Conservation (phyloP, 2,888 invertebrate genomes). For the Bombylius discolor region DNA sequence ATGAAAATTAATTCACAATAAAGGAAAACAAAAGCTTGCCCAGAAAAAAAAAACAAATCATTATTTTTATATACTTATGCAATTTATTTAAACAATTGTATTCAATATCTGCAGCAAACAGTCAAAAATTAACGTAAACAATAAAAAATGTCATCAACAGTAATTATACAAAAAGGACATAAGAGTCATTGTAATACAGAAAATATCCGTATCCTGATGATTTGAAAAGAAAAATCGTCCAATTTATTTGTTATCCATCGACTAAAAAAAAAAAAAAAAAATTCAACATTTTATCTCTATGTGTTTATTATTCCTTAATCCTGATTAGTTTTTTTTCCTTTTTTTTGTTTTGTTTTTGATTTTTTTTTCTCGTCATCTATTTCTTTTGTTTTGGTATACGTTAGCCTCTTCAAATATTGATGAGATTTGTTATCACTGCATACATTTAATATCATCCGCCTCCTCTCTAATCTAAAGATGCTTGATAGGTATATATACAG, state of each 20-base stretch:
- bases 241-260: neutral
- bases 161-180: neutral
- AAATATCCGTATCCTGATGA: neutral
- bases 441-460: no score
- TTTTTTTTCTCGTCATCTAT: neutral
- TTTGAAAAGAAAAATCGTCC: neutral
- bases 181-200: neutral
- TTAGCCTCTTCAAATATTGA: neutral
- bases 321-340: neutral
- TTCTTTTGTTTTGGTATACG: neutral
- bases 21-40: no score
- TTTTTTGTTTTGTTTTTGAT: neutral
- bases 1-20: no score
- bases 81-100: neutral
- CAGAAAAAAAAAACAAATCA: neutral
- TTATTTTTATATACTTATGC: neutral
- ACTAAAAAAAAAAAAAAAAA: neutral
- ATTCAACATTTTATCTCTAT: neutral
- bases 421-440: neutral
- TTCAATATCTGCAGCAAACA: slow-evolving; percentile 3
- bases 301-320: neutral
- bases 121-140: slow-evolving; percentile 10
- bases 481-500: no score
- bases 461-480: no score
- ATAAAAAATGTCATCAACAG: slow-evolving; percentile 10